These are phyloP conservation scores for Basileuterus tristriatus DNA, from an alignment of 2,797 vertebrate genomes.

Conservation along the genomic window DNA sequence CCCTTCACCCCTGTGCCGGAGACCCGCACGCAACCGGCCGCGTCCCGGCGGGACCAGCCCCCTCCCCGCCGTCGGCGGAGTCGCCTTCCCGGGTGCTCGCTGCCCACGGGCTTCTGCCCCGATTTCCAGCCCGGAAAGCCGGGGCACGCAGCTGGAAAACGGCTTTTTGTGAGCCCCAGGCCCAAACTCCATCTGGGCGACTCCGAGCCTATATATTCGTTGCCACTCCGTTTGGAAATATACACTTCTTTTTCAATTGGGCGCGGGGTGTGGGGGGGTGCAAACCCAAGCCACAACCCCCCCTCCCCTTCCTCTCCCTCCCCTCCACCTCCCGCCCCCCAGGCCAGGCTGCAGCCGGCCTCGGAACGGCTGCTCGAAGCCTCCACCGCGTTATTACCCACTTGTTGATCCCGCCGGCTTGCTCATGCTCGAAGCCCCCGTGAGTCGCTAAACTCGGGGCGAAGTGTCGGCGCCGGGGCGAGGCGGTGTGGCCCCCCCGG, in stretches of 20 bases:
- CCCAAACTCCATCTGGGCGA: not conserved
- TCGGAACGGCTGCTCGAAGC: not conserved
- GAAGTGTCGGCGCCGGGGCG: not conserved
- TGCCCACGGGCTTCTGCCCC: not conserved
- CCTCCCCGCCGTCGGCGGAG: not conserved
- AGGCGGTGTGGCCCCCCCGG: not conserved
- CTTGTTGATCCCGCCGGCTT: slow-evolving; percentile 98
- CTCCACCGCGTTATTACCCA: slow-evolving; percentile 79
- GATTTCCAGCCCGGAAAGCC: not conserved
- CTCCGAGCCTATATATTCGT: not conserved
- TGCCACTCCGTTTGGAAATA: not conserved
- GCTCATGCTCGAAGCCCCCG: slow-evolving; percentile 87
- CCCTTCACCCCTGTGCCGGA: not conserved
- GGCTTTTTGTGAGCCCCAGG: not conserved
- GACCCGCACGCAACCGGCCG: not conserved
- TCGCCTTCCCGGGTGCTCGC: not conserved
- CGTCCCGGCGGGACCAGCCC: not conserved
- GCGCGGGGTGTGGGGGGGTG: not conserved
- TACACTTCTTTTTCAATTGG: not conserved
- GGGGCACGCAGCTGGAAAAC: not conserved
- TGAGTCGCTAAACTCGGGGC: not conserved
- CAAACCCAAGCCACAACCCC: not conserved
- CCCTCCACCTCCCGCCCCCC: not conserved
- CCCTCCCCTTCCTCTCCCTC: not conserved
- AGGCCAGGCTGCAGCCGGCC: not conserved